Evolutionary conservation across 53 echinoderm and acorn worm genomes (phyloP), one percentile per base, ranked within the genome.

Genomic region (Mesocentrotus franciscanus): DNA sequence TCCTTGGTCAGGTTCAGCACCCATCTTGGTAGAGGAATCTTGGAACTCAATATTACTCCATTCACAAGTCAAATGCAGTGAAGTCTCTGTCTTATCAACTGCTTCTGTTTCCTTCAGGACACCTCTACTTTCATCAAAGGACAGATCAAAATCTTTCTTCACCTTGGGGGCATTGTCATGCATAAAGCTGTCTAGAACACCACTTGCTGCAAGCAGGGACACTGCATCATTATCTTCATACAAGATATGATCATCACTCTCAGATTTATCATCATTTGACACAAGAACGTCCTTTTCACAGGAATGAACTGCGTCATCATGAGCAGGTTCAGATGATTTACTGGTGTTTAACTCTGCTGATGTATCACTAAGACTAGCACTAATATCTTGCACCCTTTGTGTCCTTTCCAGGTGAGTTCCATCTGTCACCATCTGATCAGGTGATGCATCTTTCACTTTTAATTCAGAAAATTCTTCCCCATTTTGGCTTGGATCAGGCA

Each of bases 1-100:
- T 22, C 56, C 74, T n/a, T 1, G 42, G 12, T 27, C 56, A 55
- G 92, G 49, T 27, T 92, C 92, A 39, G 74, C 56, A 71, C 72
- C 92, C 39, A 74, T 56, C 92, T 92, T 71, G 34, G 92, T 92
- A 22, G 92, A 92, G 22, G 92, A 71, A 56, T 92, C 92, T 12
- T 72, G 74, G 29, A 92, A 74, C 66, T 71, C 92, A 27, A 92
- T 71, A 74, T 56, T 92, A 22, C 71, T 92, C 92, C 92, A 92
- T 68, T 92, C 71, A 72, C 92, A 92, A 1, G 91, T 66, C 32
- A 91, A 35, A 9, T 91, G 91, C 32, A 91, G 87, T 29, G 29
- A 58, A 13, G 87, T n/a, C 10, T 56, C 58, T 8, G 58, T n/a
- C 58, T 87, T 27, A 57, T 59, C 87, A 56, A 58, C 10, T 57